These are phyloP conservation scores for Pseudopodoces humilis DNA, from an alignment of 2,113 vertebrate genomes.

Conservation along the genomic window DNA sequence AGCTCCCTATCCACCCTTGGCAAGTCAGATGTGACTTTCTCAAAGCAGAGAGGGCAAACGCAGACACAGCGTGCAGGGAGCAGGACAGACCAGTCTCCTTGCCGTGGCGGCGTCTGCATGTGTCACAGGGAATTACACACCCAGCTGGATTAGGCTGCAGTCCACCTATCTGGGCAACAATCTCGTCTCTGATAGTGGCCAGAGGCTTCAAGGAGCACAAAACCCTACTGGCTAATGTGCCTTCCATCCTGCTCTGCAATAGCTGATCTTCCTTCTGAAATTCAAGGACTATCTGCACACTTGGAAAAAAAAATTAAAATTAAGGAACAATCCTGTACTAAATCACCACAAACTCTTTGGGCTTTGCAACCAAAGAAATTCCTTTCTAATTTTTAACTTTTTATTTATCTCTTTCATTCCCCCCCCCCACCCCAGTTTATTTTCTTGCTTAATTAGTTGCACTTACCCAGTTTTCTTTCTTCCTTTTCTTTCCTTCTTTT, in stretches of 20 bases:
- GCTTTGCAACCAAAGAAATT: not conserved
- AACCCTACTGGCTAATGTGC: not conserved
- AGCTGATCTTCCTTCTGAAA: not conserved
- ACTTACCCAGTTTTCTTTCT: not conserved
- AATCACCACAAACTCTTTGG: not conserved
- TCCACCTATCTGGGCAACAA: not conserved
- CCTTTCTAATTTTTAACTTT: not conserved
- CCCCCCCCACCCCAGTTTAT: not conserved
- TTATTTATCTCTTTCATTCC: not conserved
- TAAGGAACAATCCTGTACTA: not conserved
- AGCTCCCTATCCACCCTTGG: not conserved
- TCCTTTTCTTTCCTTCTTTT: not conserved
- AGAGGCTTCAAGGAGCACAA: conserved; percentile 7
- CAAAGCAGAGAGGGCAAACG: not conserved
- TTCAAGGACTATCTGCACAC: not conserved
- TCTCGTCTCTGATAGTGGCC: conserved; percentile 14
- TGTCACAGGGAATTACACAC: conserved; percentile 7
- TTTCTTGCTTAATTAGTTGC: not conserved
- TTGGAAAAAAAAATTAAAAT: not conserved
- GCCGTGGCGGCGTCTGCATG: not conserved
- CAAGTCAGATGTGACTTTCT: not conserved
- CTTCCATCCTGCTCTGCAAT: not conserved
- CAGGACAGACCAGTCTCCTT: conserved; percentile 33
- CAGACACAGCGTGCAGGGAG: not conserved
- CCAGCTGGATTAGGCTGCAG: not conserved